Evolutionary conservation across 1,140 invertebrate genomes (phyloP).

Genomic region (Mizuhopecten yessoensis): DNA sequence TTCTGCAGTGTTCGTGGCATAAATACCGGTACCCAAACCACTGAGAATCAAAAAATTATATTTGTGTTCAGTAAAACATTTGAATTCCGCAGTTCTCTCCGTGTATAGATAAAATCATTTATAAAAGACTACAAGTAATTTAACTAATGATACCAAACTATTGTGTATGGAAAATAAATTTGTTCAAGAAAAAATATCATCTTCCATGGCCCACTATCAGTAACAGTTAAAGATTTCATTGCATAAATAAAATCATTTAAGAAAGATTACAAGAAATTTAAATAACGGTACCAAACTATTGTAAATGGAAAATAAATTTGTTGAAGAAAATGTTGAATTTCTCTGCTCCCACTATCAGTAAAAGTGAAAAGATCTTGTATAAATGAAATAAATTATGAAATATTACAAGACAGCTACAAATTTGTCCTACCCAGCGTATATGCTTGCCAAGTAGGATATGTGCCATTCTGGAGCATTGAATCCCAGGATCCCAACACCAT

Average conservation of each 20-base stretch:
- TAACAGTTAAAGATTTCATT: too few species aligned
- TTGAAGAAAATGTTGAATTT: too few species aligned
- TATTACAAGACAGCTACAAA: background rate
- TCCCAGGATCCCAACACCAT: conserved; percentile 94
- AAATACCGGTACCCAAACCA: conserved; percentile 94
- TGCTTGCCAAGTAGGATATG: conserved; percentile 91
- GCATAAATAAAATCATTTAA: too few species aligned
- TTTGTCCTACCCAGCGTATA: conserved; percentile 92
- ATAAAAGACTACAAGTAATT: background rate
- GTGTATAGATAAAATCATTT: background rate
- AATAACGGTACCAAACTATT: conserved; percentile 92
- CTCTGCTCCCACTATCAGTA: too few species aligned
- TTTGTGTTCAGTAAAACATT: too few species aligned
- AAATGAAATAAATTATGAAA: background rate
- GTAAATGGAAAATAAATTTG: too few species aligned
- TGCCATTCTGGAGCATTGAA: conserved; percentile 97
- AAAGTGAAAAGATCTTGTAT: background rate
- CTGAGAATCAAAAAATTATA: conserved; percentile 77
- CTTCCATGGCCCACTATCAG: too few species aligned
- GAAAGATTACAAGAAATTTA: too few species aligned
- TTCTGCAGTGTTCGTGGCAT: conserved; percentile 95
- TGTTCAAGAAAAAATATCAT: too few species aligned
- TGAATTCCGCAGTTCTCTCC: background rate
- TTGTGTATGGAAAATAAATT: too few species aligned
- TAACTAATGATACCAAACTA: too few species aligned